Conservation (phyloP, 2,888 invertebrate species). For the Ectemnius lituratus region DNA sequence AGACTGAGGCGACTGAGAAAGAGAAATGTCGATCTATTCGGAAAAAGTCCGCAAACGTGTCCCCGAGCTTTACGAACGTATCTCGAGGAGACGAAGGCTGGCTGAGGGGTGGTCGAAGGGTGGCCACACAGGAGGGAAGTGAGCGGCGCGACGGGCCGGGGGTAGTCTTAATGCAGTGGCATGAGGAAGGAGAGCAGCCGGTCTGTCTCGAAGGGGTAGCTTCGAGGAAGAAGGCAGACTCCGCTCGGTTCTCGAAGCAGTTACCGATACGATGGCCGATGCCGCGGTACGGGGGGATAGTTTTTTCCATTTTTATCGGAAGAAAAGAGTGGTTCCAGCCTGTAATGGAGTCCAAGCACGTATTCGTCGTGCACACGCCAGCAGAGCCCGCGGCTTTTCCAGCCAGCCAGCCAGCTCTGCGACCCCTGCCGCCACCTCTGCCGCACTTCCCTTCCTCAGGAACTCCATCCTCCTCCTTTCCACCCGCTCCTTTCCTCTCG, state of each 20-base stretch:
- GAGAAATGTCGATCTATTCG: slow-evolving; percentile 36
- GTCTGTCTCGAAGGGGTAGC: slow-evolving; percentile 27
- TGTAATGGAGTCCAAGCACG: slow-evolving; percentile 71
- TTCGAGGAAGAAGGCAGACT: slow-evolving; percentile 34
- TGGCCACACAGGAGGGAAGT: slow-evolving; percentile 21
- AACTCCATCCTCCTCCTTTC: neutral
- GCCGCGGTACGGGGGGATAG: slow-evolving; percentile 42
- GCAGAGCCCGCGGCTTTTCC: slow-evolving; percentile 70
- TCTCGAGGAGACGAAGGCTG: slow-evolving; percentile 32
- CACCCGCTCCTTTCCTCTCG: neutral
- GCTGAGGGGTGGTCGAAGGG: slow-evolving; percentile 23
- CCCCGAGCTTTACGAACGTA: slow-evolving; percentile 41
- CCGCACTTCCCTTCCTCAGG: neutral
- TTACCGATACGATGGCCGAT: slow-evolving; percentile 58
- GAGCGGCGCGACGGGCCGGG: neutral
- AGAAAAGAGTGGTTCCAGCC: slow-evolving; percentile 65
- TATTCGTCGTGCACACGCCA: slow-evolving; percentile 72
- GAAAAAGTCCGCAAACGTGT: slow-evolving; percentile 45
- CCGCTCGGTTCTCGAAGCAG: slow-evolving; percentile 57
- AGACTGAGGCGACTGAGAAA: slow-evolving; percentile 20
- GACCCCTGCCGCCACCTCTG: neutral
- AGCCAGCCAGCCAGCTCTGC: slow-evolving; percentile 41
- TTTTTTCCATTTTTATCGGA: slow-evolving; percentile 68
- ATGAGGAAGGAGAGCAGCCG: slow-evolving; percentile 22
- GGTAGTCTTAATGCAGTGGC: neutral